phyloP scores from a whole-genome alignment of 2,113 vertebrate genomes.

The Prolemur simus region DNA sequence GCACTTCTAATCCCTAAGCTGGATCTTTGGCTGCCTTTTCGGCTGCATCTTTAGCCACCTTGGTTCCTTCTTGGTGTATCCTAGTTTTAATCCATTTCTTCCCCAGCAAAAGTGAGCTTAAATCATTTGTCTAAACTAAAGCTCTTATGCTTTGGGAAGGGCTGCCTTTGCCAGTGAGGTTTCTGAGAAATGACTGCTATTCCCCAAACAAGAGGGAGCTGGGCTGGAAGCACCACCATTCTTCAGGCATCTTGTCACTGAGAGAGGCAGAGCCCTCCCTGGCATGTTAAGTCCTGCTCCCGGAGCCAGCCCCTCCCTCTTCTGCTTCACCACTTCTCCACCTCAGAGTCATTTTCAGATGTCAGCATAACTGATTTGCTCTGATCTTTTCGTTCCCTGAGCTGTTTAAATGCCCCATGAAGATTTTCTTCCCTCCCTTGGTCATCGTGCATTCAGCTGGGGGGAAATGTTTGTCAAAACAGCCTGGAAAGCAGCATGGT shows the following conservation, averaged over 20 bases:
- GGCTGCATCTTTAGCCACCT: background rate
- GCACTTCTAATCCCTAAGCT: background rate
- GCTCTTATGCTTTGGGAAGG: background rate
- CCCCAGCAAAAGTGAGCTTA: background rate
- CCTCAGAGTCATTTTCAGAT: background rate
- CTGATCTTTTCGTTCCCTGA: background rate
- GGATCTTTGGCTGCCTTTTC: conserved; percentile 28
- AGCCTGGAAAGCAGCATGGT: background rate
- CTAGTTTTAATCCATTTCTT: conserved; percentile 43
- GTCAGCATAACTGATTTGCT: background rate
- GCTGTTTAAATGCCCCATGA: background rate
- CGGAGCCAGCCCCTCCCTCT: background rate
- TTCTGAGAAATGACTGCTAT: conserved; percentile 57
- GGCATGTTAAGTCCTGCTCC: background rate
- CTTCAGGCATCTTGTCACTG: background rate
- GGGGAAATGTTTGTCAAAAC: background rate
- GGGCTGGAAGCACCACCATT: background rate
- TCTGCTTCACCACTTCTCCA: background rate
- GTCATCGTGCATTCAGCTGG: background rate
- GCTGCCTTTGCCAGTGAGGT: background rate
- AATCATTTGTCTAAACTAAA: background rate
- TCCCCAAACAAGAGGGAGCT: background rate
- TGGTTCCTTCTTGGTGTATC: background rate
- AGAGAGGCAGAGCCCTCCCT: background rate
- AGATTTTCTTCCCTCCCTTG: background rate